Percentiles rank a stretch among this genome's conserved stretches.
These are phyloP conservation scores for Nycticebus coucang DNA, from an alignment of 2,113 vertebrate genomes.

Conservation along the genomic window DNA sequence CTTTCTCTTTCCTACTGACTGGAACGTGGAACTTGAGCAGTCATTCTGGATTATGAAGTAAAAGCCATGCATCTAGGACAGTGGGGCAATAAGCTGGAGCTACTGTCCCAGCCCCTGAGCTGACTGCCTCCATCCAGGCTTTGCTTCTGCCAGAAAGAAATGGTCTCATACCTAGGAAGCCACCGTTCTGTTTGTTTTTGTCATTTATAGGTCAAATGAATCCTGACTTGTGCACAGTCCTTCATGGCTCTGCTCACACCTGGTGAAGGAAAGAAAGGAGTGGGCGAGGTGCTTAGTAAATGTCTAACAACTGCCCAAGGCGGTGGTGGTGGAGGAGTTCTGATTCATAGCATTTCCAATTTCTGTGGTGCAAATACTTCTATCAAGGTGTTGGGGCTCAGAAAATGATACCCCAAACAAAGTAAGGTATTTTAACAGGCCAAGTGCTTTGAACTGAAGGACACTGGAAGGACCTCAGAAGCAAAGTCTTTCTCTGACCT, in stretches of 20 bases:
- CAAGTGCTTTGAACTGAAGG: neutral
- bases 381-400: neutral
- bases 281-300: neutral
- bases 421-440: neutral
- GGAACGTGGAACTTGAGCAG: neutral
- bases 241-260: neutral
- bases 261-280: neutral
- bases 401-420: neutral
- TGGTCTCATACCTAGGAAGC: neutral
- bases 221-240: neutral
- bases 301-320: neutral
- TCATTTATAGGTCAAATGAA: neutral
- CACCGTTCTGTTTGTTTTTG: neutral
- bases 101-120: neutral
- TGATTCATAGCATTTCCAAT: neutral
- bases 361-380: neutral
- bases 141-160: neutral
- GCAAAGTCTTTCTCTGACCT: neutral
- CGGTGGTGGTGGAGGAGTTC: fast-evolving
- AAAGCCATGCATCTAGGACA: neutral
- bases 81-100: neutral
- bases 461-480: neutral
- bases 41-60: neutral
- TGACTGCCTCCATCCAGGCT: neutral
- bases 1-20: neutral